Conservation (phyloP, 1,140 invertebrate species). For the Drosophila leontia region DNA sequence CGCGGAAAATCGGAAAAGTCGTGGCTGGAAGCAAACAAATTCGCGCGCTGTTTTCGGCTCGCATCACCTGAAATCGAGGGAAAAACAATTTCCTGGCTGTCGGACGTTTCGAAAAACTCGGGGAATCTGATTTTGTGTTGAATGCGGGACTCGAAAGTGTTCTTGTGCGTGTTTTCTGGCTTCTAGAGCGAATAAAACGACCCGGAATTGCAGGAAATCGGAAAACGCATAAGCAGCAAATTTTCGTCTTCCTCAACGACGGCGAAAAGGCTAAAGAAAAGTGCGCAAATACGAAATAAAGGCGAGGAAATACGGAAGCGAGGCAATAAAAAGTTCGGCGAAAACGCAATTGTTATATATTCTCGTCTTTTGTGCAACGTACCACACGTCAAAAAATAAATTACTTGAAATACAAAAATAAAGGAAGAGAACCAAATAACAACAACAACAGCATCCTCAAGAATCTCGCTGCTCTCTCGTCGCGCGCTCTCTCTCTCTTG, state of each 20-base stretch:
- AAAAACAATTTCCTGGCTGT: conserved; percentile 41
- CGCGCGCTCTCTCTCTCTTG: conserved; percentile 16
- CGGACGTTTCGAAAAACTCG: conserved; percentile 44
- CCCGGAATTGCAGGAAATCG: conserved; percentile 18
- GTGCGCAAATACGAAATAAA: conserved; percentile 33
- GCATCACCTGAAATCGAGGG: not conserved
- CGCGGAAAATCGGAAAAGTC: conserved; percentile 13
- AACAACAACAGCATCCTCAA: conserved; percentile 37
- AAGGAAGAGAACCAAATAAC: conserved; percentile 15
- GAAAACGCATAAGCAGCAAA: conserved; percentile 23
- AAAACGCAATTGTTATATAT: conserved; percentile 44
- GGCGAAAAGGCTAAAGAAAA: conserved; percentile 36
- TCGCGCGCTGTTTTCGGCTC: conserved; percentile 29
- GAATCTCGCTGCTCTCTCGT: conserved; percentile 30
- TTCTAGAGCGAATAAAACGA: conserved; percentile 27
- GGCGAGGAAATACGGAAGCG: conserved; percentile 47
- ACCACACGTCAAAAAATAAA: conserved; percentile 46
- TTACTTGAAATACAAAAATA: conserved; percentile 28
- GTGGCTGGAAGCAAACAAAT: conserved; percentile 8
- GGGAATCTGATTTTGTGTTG: conserved; percentile 31
- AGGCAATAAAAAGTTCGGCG: conserved; percentile 35
- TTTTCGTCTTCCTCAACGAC: conserved; percentile 37
- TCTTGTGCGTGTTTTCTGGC: conserved; percentile 12
- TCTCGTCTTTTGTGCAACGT: conserved; percentile 47
- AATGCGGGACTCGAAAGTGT: conserved; percentile 19